Evolutionary conservation across 2,797 vertebrate species (phyloP), one percentile per base, ranked within the genome.

Genomic region (Epinephelus malabaricus): DNA sequence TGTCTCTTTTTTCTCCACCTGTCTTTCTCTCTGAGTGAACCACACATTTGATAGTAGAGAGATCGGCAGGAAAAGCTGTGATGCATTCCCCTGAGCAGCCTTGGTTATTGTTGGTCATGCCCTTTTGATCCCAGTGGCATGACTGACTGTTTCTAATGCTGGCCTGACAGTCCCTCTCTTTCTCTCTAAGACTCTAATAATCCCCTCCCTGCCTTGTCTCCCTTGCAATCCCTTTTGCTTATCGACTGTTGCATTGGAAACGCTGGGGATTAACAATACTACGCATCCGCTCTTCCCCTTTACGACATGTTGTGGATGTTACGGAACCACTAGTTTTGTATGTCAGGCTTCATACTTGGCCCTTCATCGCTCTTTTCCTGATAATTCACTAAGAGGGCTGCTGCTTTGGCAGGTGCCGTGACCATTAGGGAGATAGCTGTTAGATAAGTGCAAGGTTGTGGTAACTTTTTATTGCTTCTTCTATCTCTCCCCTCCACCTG

Each of bases 111-210:
- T 71, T 71, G 50, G 53, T 84, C 49, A 64, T 82, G 65, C 71
- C 71, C 56, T 86, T 83, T 86, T 89, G 81, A 90, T 91, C 85
- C 69, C 40, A 2, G 21, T 76, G 68, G 72, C 79, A 85, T 73
- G 69, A 87, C 60, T 74, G 85, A 68, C 46, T 77, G 85, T 68
- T 80, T 73, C 34, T 69, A 83, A 79, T 56, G 25, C 82, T 51
- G 73, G 45, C 46, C 50, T 81, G 78, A 85, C 82, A 77, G 83
- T 80, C 76, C 47, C 59, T 83, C 73, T 82, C 49, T 73, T 83
- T 83, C 69, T 78, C 60, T 69, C 58, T 80, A 78, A 87, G 77
- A 82, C 81, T 86, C 64, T 62, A 86, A 86, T 86, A 89, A 88
- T 87, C 78, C 76, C 43, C 18, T 67, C 55, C 11, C 74, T 81